Base-by-base conservation (phyloP, 1,140 invertebrate species). In the Aphis gossypii region DNA sequence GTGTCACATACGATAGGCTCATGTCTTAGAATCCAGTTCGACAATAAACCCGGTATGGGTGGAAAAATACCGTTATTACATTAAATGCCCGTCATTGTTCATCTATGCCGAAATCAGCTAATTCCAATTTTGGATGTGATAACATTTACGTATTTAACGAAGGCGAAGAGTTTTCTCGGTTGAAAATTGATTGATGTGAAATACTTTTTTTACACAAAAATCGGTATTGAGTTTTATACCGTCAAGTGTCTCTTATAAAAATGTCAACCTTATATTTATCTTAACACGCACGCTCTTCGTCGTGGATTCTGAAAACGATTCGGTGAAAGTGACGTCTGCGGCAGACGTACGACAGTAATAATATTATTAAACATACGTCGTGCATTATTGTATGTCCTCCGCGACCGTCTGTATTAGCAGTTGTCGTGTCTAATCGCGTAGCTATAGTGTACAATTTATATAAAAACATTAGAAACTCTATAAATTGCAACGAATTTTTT, bases 291-390 rank as follows among this genome's bases (percentile, higher is more conserved):
- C 21, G 5, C 82, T 41, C 20, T 38, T 83, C 82, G 20, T 23
- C 20, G 38, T 11, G 38, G 82, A 38, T 41, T 41, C 25, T 60
- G 30, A 38, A 83, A 41, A 83, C 82, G 8, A 38, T 83, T 44
- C 23, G 83, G 84, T 44, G 44, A 87, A 87, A 87, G 84, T 87
- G 84, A 87, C 84, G 84, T 46, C 41, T 20, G 60, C 44, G 44
- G 25, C 83, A 83, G 41, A 86, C 83, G 25, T 86, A 41, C 82
- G 38, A 84, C 21, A 84, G 83, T 84, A 41, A 76, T n/a, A 76
- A 76, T n/a, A 76, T 76, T 35, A 20, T 76, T 76, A 76, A 60
- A 76, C n/a, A n/a, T 14, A 76, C 60, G 60, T 14, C 60, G 60
- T 76, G 60, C 60, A 14, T 76, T 76, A 76, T 76, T 76, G 60